These are phyloP conservation scores for Montipora capricornis DNA, from an alignment of 64 coral and sea anemone genomes.

Conservation along the genomic window DNA sequence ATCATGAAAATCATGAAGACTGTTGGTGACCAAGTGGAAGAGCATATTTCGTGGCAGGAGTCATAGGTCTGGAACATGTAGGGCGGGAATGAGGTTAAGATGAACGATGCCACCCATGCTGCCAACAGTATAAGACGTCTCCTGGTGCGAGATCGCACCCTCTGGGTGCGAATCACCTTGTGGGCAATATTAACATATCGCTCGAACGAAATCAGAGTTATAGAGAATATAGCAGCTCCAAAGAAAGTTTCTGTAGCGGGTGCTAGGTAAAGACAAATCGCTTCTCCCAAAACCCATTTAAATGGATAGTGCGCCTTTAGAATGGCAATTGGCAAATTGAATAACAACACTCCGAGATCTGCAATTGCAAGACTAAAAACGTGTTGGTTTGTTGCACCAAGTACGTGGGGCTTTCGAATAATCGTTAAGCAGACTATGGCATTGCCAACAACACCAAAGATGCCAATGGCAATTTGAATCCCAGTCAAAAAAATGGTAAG, in stretches of 20 bases:
- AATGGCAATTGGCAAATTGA: slow-evolving; percentile 60
- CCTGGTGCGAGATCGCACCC: slow-evolving; percentile 8
- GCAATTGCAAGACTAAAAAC: slow-evolving; percentile 59
- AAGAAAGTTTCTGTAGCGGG: slow-evolving; percentile 65
- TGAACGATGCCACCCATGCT: slow-evolving; percentile 43
- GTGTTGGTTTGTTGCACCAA: slow-evolving; percentile 26
- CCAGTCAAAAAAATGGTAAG: slow-evolving; percentile 29
- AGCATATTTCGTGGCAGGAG: neutral
- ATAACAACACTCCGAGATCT: slow-evolving; percentile 47
- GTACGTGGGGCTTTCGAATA: slow-evolving; percentile 34
- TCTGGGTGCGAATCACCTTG: neutral
- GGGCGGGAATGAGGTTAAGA: slow-evolving; percentile 16
- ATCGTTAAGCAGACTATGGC: slow-evolving; percentile 34
- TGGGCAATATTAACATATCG: slow-evolving; percentile 45
- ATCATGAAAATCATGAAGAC: slow-evolving; percentile 10
- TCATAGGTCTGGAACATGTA: slow-evolving; percentile 19
- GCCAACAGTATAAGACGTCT: slow-evolving; percentile 10
- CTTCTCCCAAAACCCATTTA: slow-evolving; percentile 21
- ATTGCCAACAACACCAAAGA: slow-evolving; percentile 62
- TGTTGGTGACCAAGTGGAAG: neutral
- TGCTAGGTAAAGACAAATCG: slow-evolving; percentile 49
- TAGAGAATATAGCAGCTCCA: slow-evolving; percentile 65
- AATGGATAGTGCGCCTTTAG: slow-evolving; percentile 6
- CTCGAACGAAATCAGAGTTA: slow-evolving; percentile 58
- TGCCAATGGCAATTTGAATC: slow-evolving; percentile 27